Base-by-base conservation (phyloP, 2,797 vertebrate genomes). In the Pogonophryne albipinna region DNA sequence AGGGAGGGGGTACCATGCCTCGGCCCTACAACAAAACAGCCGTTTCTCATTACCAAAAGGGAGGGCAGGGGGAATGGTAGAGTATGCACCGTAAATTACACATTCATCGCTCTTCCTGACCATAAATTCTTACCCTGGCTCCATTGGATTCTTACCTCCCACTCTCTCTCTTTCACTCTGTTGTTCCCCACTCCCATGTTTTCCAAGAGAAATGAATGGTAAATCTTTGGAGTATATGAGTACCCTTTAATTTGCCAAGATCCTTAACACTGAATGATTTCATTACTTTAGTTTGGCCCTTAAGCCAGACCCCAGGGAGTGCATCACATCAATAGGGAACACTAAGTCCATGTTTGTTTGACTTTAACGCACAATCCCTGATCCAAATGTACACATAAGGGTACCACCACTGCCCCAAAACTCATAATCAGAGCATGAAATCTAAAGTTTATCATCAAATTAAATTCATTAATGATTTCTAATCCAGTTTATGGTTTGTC, bases 21-120 rank as follows among this genome's bases (percentile, higher is more conserved):
- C 81, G 81, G 90, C 71, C 82, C 69, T 65, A 86, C 88, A 93
- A 89, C 91, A 84, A 91, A 94, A 93, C 95, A 95, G 94, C 91
- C 90, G 94, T 94, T 95, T 95, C 93, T 94, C 94, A 95, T 95
- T 95, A 94, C 85, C 82, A 76, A 85, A 89, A 86, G 90, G 90
- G 92, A 92, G 93, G 94, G 93, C 90, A 90, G 89, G 89, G 87
- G 90, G 87, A 93, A 91, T 86, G 85, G 92, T 90, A 94, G 87
- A 92, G 90, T 87, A 85, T 91, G 90, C 87, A 88, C 87, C 80
- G 76, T 95, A 95, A 95, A 95, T 95, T 91, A 94, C 84, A 89
- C 92, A 91, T 93, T 91, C 92, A 94, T 93, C 91, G 88, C 88
- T 94, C 93, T 94, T 93, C 87, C 92, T 94, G 91, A 87, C 87